Percentiles rank a stretch among this genome's conserved stretches.
Conservation (phyloP, 2,888 invertebrate genomes). For the Dicyrtoma fusca region DNA sequence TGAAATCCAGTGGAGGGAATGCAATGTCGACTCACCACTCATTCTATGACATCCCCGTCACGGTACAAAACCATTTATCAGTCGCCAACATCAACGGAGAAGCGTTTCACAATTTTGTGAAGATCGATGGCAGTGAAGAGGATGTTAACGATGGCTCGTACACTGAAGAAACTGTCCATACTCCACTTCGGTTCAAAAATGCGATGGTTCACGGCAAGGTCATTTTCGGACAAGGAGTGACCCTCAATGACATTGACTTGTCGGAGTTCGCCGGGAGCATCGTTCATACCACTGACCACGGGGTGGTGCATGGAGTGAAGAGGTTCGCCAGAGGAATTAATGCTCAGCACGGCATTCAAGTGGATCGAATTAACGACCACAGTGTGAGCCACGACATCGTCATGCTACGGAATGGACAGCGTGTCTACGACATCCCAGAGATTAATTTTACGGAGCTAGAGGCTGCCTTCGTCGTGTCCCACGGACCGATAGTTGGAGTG, state of each 20-base stretch:
- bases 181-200: constrained; percentile 23
- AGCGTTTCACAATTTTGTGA: constrained; percentile 26
- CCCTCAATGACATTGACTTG: constrained; percentile 41
- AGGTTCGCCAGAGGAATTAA: constrained; percentile 32
- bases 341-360: constrained; percentile 21
- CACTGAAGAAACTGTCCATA: not conserved
- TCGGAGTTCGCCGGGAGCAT: constrained; percentile 33
- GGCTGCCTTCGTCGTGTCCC: not conserved
- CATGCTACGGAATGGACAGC: constrained; percentile 21
- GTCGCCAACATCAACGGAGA: constrained; percentile 40
- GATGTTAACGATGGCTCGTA: constrained; percentile 3
- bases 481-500: constrained; percentile 20
- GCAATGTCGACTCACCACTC: constrained; percentile 27
- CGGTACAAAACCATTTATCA: constrained; percentile 29
- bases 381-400: constrained; percentile 24
- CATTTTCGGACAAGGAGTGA: constrained; percentile 29
- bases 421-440: not conserved
- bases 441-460: constrained; percentile 27
- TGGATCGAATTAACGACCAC: constrained; percentile 6
- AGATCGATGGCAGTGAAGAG: too few species aligned
- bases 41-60: constrained; percentile 30
- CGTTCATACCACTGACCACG: constrained; percentile 32
- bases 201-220: constrained; percentile 39
- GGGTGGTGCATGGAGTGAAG: constrained; percentile 41
- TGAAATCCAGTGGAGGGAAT: constrained; percentile 41